Conservation (phyloP, 2,888 invertebrate genomes). For the Hypercompe scribonia region DNA sequence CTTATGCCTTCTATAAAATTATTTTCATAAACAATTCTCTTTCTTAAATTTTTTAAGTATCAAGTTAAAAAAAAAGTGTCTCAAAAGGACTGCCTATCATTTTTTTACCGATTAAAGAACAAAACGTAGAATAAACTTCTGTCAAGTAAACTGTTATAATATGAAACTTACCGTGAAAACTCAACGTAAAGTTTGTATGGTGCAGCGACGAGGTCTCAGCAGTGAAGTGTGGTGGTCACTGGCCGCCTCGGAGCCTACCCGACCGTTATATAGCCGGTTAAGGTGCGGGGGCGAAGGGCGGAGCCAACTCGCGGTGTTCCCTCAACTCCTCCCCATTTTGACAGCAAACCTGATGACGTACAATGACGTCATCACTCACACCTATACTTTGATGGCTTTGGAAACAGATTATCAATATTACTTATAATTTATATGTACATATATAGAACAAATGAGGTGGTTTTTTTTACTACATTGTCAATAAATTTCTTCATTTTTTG, state of each 20-base stretch:
- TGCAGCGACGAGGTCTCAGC: slow-evolving; percentile 54
- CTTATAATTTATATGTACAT: not conserved
- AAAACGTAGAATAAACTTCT: not conserved
- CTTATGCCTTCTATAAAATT: not conserved
- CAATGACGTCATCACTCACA: slow-evolving; percentile 62
- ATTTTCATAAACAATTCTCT: not conserved
- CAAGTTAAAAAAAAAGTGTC: not conserved
- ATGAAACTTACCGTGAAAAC: slow-evolving; percentile 73
- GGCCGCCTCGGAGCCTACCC: slow-evolving; percentile 52
- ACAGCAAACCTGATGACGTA: slow-evolving; percentile 60
- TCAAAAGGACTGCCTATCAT: not conserved
- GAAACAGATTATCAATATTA: not conserved
- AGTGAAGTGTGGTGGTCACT: slow-evolving; percentile 57
- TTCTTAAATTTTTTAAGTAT: not conserved
- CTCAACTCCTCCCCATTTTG: slow-evolving; percentile 73
- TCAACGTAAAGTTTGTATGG: slow-evolving; percentile 74
- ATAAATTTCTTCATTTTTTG: too few species aligned
- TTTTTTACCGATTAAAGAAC: not conserved
- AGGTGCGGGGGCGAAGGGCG: slow-evolving; percentile 67
- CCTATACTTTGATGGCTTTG: not conserved
- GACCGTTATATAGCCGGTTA: slow-evolving; percentile 71
- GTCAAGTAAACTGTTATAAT: slow-evolving; percentile 6
- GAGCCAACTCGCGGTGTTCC: slow-evolving; percentile 58
- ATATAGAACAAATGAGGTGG: not conserved
- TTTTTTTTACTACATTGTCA: not conserved